Evolutionary conservation across 2,888 invertebrate genomes (phyloP), one percentile per base, ranked within the genome.

Genomic region (Thereva unica): DNA sequence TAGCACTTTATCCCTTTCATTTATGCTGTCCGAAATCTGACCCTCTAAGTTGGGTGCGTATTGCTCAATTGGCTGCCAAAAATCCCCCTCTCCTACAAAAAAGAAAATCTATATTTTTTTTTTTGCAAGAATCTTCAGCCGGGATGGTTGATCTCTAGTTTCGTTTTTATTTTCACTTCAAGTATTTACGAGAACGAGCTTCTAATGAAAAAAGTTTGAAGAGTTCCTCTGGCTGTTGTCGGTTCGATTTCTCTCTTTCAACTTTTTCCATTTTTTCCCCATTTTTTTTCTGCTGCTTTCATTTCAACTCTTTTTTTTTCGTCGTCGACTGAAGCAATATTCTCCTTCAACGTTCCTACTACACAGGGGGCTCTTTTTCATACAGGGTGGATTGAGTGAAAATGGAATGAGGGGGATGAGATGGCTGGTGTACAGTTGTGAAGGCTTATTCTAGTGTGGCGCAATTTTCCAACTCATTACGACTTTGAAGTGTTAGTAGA

Each of bases 391-490:
- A 23, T 23, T 23, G 23, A 23, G 23, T 23, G 23, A 23, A 23
- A 23, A 23, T 23, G 23, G 23, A 23, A 23, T 23, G 23, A 23
- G 23, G 23, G 1, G 23, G 23, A 23, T 23, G 23, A 23, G 23
- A 23, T 23, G 23, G 23, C 1, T 23, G 23, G 23, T 23, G 23
- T 23, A 23, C 23, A 23, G 23, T 23, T 23, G 23, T 23, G 23
- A 23, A 23, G 23, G 23, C 23, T 23, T 23, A 23, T 23, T 23
- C 47, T 9, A 50, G 41, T n/a, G 50, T 49, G 61, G 61, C 50
- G 50, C 61, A 61, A 61, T 61, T 61, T 61, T 61, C 61, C 61
- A 61, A 61, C 61, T 61, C 61, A 61, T 61, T 61, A 61, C 61
- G 50, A 50, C 35, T 61, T 61, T 61, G 23, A 41, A 61, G 61